Evolutionary conservation across 1,140 invertebrate species (phyloP), one percentile per base, ranked within the genome.

Genomic region (Bombus turneri): DNA sequence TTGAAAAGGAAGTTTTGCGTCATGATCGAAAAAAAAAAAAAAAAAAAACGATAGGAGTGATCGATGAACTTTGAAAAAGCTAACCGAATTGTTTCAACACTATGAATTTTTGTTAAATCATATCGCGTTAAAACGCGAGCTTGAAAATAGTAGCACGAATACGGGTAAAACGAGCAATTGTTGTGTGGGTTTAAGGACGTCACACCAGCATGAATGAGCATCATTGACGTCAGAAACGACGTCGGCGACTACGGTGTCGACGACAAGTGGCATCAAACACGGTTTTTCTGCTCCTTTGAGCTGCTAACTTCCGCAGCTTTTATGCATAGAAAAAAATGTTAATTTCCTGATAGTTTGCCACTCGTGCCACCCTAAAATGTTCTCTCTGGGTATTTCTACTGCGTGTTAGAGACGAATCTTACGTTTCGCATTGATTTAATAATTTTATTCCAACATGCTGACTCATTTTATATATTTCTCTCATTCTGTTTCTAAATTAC

Each of bases 181-280:
- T 88, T 84, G 90, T 39, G 75, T 74, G 15, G 72, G 78, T 86
- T 86, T 91, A 83, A 81, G 64, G 78, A 81, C 75, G 71, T 90
- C 77, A 69, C 75, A 43, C 76, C 39, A 15, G 28, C 47, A 53
- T 71, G 64, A 86, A 71, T 72, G 66, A 78, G 81, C 85, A 31
- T 86, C 85, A 81, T 62, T 73, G 85, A 83, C 85, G 81, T 81
- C 69, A 75, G 39, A 57, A 59, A 81, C 79, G 71, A 81, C 78
- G 84, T 57, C 59, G 57, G 34, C 79, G 43, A 71, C 79, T 64
- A 57, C 79, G 84, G 39, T 79, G 79, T 66, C 53, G 77, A 43
- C 81, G 81, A 84, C 74, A 78, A 77, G 81, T 84, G 75, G 81
- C 86, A 84, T 64, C 82, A 78, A 84, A 69, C 37, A 57, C 66